Evolutionary conservation across 2,888 invertebrate genomes (phyloP).

Genomic region (Tridacna crocea): DNA sequence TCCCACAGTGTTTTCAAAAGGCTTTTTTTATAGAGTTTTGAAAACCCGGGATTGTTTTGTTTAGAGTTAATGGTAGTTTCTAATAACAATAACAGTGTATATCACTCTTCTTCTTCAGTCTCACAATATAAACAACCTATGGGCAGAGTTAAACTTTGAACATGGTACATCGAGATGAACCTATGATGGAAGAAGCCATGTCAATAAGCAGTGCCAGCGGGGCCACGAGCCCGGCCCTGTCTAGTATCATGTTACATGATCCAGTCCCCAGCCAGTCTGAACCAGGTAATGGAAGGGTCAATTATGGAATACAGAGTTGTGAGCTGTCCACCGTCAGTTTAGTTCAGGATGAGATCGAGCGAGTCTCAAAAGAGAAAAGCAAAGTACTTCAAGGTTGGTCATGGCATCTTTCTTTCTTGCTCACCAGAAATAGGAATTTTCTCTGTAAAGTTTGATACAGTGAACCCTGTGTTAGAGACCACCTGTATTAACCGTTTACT

Average conservation of each 20-base stretch:
- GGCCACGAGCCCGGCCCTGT: slow-evolving; percentile 30
- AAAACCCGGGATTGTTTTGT: too few relatives aligned
- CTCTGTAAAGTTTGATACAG: too few relatives aligned
- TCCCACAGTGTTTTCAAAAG: too few relatives aligned
- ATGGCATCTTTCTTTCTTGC: neutral
- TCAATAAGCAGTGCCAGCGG: slow-evolving; percentile 37
- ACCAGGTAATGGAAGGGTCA: neutral
- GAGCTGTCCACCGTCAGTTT: neutral
- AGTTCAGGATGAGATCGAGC: slow-evolving; percentile 44
- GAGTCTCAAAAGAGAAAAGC: slow-evolving; percentile 63
- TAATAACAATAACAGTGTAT: neutral
- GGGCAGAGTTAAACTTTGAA: neutral
- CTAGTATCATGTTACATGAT: slow-evolving; percentile 17
- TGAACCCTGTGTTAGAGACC: too few relatives aligned
- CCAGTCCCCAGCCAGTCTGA: neutral
- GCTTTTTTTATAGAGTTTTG: too few relatives aligned
- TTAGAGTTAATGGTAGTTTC: neutral
- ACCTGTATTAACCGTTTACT: too few relatives aligned
- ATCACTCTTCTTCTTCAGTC: neutral
- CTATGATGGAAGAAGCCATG: slow-evolving; percentile 39
- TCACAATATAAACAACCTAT: neutral
- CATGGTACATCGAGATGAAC: slow-evolving; percentile 37
- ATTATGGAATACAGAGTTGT: neutral
- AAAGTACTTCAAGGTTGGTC: slow-evolving; percentile 60
- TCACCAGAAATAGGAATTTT: neutral